A percentile compares a stretch with the other conserved stretches of the same genome.
Evolutionary conservation across 2,888 invertebrate species (phyloP).

Genomic region (Idaea dimidiata): DNA sequence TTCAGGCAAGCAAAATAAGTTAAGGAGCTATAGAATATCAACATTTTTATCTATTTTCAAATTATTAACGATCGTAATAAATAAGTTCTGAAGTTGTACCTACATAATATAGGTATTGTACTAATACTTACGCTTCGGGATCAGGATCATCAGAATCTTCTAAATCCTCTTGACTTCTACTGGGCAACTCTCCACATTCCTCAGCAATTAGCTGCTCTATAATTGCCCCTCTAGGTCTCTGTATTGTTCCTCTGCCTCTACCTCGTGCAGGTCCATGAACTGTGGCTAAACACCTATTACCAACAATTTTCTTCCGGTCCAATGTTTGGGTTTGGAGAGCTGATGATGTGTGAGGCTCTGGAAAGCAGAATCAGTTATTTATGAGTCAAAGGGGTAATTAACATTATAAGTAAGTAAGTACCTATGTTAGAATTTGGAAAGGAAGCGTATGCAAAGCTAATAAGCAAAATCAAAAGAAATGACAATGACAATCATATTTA

Average conservation of each 20-base stretch:
- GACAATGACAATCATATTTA: neutral
- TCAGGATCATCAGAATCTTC: slow-evolving; percentile 83
- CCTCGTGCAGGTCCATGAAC: slow-evolving; percentile 63
- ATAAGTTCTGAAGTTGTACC: too few relatives aligned
- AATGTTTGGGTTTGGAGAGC: slow-evolving; percentile 73
- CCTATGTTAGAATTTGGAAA: neutral
- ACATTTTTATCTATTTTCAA: too few relatives aligned
- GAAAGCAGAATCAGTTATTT: slow-evolving; percentile 13
- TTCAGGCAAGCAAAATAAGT: too few relatives aligned
- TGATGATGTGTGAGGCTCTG: slow-evolving; percentile 75
- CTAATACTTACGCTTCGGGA: slow-evolving; percentile 60
- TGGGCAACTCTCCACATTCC: slow-evolving; percentile 67
- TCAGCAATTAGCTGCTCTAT: slow-evolving; percentile 74
- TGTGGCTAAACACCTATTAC: slow-evolving; percentile 66
- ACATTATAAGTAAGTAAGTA: neutral
- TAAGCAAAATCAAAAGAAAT: neutral
- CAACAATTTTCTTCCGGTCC: slow-evolving; percentile 59
- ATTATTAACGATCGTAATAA: too few relatives aligned
- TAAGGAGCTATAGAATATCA: too few relatives aligned
- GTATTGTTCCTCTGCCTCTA: slow-evolving; percentile 53
- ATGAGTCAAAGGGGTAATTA: neutral
- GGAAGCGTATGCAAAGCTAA: slow-evolving; percentile 1
- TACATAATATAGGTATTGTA: slow-evolving; percentile 8
- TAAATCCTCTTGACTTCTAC: slow-evolving; percentile 76
- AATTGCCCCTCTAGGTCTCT: slow-evolving; percentile 62